Conservation (phyloP, 2,888 invertebrate genomes). For the Synanthedon andrenaeformis region DNA sequence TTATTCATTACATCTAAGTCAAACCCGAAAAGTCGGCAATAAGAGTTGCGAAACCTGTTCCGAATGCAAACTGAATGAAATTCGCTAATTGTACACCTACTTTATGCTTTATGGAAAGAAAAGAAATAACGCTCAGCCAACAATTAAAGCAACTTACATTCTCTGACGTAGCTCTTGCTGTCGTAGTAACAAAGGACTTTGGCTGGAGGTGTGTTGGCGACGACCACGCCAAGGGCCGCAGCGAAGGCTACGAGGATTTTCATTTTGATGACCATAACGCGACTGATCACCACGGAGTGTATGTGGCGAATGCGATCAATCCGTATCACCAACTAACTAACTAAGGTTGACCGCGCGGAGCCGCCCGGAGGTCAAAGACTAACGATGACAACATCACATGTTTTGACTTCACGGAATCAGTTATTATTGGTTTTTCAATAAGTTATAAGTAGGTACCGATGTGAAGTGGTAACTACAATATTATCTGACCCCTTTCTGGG, state of each 20-base stretch:
- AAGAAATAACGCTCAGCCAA: slow-evolving; percentile 26
- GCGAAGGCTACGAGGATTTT: slow-evolving; percentile 30
- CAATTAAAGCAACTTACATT: slow-evolving; percentile 66
- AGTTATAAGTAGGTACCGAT: not conserved
- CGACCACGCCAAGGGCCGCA: slow-evolving; percentile 24
- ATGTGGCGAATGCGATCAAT: slow-evolving; percentile 41
- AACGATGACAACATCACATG: slow-evolving; percentile 25
- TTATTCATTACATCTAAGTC: slow-evolving; percentile 9
- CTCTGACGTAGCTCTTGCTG: slow-evolving; percentile 75
- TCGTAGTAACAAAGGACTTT: slow-evolving; percentile 82
- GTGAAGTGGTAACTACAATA: not conserved
- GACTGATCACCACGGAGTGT: slow-evolving; percentile 42
- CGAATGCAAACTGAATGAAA: slow-evolving; percentile 9
- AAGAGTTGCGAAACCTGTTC: slow-evolving; percentile 14
- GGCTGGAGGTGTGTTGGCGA: slow-evolving; percentile 40
- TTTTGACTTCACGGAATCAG: not conserved
- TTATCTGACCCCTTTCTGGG: not conserved
- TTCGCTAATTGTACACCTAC: slow-evolving; percentile 11
- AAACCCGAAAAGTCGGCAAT: slow-evolving; percentile 4
- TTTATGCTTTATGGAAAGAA: not conserved
- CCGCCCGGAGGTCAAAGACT: slow-evolving; percentile 36
- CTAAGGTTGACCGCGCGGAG: slow-evolving; percentile 13
- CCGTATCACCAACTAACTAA: not conserved
- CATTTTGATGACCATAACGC: slow-evolving; percentile 25
- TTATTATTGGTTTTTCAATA: slow-evolving; percentile 1